Evolutionary conservation across 2,888 invertebrate species (phyloP), one percentile per base, ranked within the genome.

Genomic region (Blera fallax): DNA sequence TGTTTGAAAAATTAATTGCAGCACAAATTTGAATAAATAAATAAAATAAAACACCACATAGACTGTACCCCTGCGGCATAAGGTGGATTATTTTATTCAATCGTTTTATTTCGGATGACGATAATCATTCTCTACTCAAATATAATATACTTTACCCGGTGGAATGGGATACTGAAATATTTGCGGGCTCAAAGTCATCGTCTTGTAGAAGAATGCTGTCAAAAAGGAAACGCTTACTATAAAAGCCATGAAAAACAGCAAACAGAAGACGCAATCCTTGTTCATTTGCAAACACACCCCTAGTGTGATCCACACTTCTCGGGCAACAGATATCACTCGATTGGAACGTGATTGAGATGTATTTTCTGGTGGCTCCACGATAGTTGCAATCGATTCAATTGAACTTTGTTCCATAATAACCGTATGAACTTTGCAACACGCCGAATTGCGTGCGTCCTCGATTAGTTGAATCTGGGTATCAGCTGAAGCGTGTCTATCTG

Each of bases 141-240:
- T 8, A 52, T 78, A 83, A 32, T 83, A 83, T 21, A 83, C 14
- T 18, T 52, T 58, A 4, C 67, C 56, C 4, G 45, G 8, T 14
- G 56, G 52, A 0, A 60, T 8, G 0, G 76, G 76, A n/a, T 85
- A 81, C 37, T 52, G 87, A 69, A 87, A 82, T 18, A 88, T 27
- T 40, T 87, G 82, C 7, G 88, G 87, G 24, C 87, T 89, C 7
- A 90, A 45, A 29, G 84, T 89, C 87, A 91, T 88, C 10, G 90
- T 89, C 80, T 89, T 90, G 88, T 91, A 91, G 82, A 91, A 91
- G 88, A 91, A 91, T 43, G 91, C 90, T 21, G 91, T 91, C 58
- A 91, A 85, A 52, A 91, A 91, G 27, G 90, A 90, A 73, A 89
- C 91, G 70, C 91, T 91, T 45, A 90, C 89, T 82, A 91, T 89